Evolutionary conservation across 92 coral and sea anemone genomes (phyloP), one percentile per base, ranked within the genome.

Genomic region (Zoanthus gigantus): DNA sequence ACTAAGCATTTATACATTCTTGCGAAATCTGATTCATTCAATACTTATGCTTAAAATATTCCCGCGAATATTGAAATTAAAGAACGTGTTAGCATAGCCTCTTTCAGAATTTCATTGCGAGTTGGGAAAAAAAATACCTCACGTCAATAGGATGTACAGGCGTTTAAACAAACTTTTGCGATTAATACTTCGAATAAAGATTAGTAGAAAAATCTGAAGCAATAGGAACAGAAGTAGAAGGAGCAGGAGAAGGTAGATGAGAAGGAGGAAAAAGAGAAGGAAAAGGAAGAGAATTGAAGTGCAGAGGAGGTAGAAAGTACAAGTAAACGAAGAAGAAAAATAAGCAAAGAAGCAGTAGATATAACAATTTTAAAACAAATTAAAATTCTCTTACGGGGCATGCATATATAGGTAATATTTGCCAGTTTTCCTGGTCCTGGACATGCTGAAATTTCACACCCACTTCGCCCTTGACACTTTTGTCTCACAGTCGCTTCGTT

Each of bases 331-430:
- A 58, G 18, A 11, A 58, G 65, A 14, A 14, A 15, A 53, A 53
- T 9, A 9, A 50, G 42, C 42, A 37, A 37, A 37, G 0, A 9
- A 7, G 31, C 9, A 63, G 69, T 7, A 63, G 32, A 63, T 5
- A 9, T 0, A n/a, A 10, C 5, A 6, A 5, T 48, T 50, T 50
- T 7, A 3, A 50, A 52, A 77, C 5, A 2, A 11, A 46, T 18
- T 31, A 31, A 7, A 78, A 4, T 23, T 29, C 34, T 31, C 85
- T 81, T 81, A 81, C 85, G 42, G 5, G 85, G 46, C 61, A 47
- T 81, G 34, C 85, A 81, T n/a, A 81, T 81, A 23, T 81, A 81
- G 2, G 85, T 65, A 34, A 81, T 81, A 0, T 65, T 81, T 57
- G 47, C 85, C 9, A 81, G 75, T 50, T 67, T 81, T 0, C 60